Base-by-base conservation (phyloP, 2,888 invertebrate genomes). In the Trachelus tabidus region DNA sequence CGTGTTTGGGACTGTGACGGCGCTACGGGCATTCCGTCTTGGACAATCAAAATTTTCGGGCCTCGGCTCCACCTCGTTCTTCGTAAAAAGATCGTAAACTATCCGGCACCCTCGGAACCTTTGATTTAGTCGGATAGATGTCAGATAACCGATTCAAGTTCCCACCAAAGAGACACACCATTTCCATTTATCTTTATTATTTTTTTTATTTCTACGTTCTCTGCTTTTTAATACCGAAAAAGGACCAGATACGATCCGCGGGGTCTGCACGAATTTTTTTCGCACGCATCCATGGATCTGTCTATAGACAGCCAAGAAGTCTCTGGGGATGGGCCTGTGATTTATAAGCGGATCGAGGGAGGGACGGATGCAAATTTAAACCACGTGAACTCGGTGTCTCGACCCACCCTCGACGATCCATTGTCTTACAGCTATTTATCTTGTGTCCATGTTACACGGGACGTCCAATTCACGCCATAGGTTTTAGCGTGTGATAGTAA, bases 371-470 rank as follows among this genome's bases (percentile, higher is more conserved):
- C 89, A 89, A 90, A 90, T 89, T 90, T 89, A 82, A 84, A 85
- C 85, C 87, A 88, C 87, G 87, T 83, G 87, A 88, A 87, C 86
- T 83, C 81, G 85, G 79, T 82, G 85, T 87, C 82, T 83, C 83
- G 83, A 82, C 83, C 83, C 79, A 79, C 78, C 79, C 56, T 30
- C 75, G 73, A 73, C 73, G 78, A 77, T 82, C 87, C 89, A 90
- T 90, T 89, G 90, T 89, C 87, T 90, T 85, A 83, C 82, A 85
- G 84, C 88, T 89, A 89, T 90, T 89, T 85, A 90, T 90, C 89
- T 88, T 85, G 74, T 79, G 74, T 37, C 34, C 30, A 30, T 30
- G 74, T 74, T 74, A 71, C 71, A 71, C 4, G 71, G 12, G 33
- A 71, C 71, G 71, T 31, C 2, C 56, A 9, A 23, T 56, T 56